These are phyloP conservation scores for Pachliopta kotzebuea DNA, from an alignment of 2,888 invertebrate genomes.

Conservation along the genomic window DNA sequence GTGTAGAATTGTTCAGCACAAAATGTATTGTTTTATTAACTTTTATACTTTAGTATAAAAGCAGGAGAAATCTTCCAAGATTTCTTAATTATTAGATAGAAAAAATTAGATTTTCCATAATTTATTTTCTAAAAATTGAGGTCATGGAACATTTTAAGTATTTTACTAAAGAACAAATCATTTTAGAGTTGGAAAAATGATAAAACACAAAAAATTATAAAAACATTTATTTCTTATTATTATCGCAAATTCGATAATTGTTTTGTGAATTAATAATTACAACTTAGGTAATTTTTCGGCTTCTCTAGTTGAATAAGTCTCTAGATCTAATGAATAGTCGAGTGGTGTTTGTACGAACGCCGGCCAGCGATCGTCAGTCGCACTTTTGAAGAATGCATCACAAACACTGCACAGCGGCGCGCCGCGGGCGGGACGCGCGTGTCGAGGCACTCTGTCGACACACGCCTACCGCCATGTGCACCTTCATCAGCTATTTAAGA, in stretches of 20 bases:
- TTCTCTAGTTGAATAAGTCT: constrained; percentile 76
- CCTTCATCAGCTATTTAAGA: constrained; percentile 55
- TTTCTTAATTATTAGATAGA: too few species aligned
- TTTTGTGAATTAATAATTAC: constrained; percentile 73
- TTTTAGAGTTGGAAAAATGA: neutral
- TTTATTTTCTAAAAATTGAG: too few species aligned
- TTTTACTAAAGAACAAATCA: neutral
- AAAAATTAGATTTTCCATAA: too few species aligned
- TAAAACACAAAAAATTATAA: constrained; percentile 45
- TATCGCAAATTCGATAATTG: constrained; percentile 79
- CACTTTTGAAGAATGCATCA: constrained; percentile 46
- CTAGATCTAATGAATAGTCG: constrained; percentile 68
- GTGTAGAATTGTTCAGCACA: neutral
- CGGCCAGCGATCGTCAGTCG: constrained; percentile 45
- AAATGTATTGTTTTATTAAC: neutral
- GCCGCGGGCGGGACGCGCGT: constrained; percentile 66
- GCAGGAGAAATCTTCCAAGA: too few species aligned
- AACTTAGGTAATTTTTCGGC: constrained; percentile 68
- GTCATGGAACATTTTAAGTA: neutral
- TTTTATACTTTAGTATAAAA: neutral
- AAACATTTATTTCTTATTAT: constrained; percentile 72
- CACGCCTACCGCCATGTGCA: constrained; percentile 67
- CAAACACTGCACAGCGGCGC: constrained; percentile 40
- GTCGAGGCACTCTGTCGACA: constrained; percentile 74
- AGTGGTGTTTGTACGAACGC: constrained; percentile 45